phyloP scores from a whole-genome alignment of 2,797 vertebrate species.

The Pempheris klunzingeri region DNA sequence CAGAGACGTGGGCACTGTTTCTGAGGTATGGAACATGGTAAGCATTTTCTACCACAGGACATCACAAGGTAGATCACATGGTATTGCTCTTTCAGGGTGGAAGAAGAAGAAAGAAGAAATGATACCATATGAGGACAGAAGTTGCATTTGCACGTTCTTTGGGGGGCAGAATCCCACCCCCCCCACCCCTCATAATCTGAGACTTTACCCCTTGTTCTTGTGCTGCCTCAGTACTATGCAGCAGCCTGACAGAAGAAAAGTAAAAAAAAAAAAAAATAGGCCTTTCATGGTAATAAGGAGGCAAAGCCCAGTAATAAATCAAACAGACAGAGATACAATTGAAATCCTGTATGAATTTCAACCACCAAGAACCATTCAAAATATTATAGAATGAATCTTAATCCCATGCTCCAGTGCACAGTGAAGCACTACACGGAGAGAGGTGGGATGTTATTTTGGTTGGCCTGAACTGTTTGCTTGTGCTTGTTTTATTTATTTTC shows the following conservation, averaged over 20 bases:
- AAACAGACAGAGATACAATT: conserved; percentile 82
- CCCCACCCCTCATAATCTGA: conserved; percentile 47
- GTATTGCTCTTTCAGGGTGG: not conserved
- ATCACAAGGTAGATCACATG: not conserved
- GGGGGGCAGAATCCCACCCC: too few species aligned
- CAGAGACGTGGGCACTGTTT: not conserved
- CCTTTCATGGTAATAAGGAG: conserved; percentile 77
- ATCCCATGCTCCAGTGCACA: conserved; percentile 70
- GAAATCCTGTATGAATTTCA: conserved; percentile 77
- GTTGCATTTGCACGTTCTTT: conserved; percentile 34
- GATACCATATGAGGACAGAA: not conserved
- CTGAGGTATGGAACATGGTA: not conserved
- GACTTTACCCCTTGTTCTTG: conserved; percentile 39
- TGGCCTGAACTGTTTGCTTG: conserved; percentile 42
- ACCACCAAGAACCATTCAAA: conserved; percentile 73
- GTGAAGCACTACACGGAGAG: conserved; percentile 55
- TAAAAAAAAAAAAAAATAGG: conserved; percentile 34
- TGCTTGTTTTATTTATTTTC: conserved; percentile 70
- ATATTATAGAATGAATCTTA: conserved; percentile 80
- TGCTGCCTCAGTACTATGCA: conserved; percentile 53
- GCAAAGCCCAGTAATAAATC: conserved; percentile 81
- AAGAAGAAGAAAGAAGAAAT: not conserved
- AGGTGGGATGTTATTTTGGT: conserved; percentile 68
- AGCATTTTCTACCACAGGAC: not conserved
- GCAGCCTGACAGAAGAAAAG: conserved; percentile 55